Evolutionary conservation across 2,113 vertebrate genomes (phyloP), one percentile per base, ranked within the genome.

Genomic region (Circaetus cinerascens): DNA sequence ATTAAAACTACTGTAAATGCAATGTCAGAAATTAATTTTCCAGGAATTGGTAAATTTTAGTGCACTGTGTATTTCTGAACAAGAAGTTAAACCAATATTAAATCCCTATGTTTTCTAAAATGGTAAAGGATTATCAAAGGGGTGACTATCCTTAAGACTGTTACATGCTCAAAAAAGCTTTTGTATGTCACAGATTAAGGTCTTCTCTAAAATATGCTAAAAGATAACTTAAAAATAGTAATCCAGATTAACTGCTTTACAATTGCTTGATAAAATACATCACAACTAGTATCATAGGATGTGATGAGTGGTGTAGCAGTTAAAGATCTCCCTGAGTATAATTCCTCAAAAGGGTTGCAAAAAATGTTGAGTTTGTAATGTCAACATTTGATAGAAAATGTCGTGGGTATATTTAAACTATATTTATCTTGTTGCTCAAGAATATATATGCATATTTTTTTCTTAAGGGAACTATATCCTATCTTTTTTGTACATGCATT

Each of bases 1-100:
- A 92, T 69, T 91, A 91, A 88, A 94, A 94, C 94, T 90, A 94
- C 88, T 98, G 91, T 97, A 96, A 98, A 97, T 97, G 92, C 95
- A 97, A 69, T 95, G 62, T 93, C 91, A 94, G 56, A 78, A 95
- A 93, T 93, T 91, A 96, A 93, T 97, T 98, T 97, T 92, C 84
- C 94, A 94, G 86, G 75, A 97, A 95, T 96, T 96, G 97, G 14
- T 81, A 95, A 95, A 91, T 88, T 93, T 92, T 96, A 95, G 96
- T 96, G 88, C 84, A 97, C 96, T 92, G 64, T 92, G 66, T 87
- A 62, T 95, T 97, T 96, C 95, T 95, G 77, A 97, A 94, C 75
- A 94, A 97, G 88, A 87, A 74, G 78, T 84, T 95, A 90, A 93
- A 96, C 89, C 83, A 93, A 89, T 94, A 96, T 89, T 94, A 96